Evolutionary conservation across 2,113 vertebrate species (phyloP).

Genomic region (Oenanthe melanoleuca): DNA sequence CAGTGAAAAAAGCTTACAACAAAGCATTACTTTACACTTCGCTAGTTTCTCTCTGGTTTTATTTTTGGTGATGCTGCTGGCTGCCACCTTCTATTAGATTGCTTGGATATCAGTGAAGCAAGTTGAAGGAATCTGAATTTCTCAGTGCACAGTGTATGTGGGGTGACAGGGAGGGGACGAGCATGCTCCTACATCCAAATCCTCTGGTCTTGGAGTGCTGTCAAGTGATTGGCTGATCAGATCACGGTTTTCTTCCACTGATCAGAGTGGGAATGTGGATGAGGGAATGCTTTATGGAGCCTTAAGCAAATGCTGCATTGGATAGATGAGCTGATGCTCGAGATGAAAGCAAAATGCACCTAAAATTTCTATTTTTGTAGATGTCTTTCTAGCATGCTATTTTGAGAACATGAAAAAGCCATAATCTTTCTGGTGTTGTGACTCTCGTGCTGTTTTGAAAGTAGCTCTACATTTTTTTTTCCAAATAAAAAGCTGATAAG

Average conservation of each 20-base stretch:
- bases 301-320: not conserved
- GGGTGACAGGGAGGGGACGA: not conserved
- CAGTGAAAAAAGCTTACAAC: not conserved
- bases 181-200: not conserved
- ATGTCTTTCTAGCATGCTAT: not conserved
- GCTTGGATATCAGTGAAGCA: not conserved
- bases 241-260: not conserved
- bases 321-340: not conserved
- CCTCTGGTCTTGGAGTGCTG: not conserved
- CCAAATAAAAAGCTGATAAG: not conserved
- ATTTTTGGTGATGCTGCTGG: slow-evolving; percentile 8
- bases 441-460: slow-evolving; percentile 23
- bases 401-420: slow-evolving; percentile 34
- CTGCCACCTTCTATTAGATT: not conserved
- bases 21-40: not conserved
- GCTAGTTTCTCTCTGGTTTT: not conserved
- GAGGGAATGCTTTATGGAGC: not conserved
- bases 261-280: not conserved
- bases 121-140: not conserved
- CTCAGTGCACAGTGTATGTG: rapidly evolving
- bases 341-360: slow-evolving; percentile 40
- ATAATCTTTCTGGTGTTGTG: not conserved
- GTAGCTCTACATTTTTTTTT: not conserved
- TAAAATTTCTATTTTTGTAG: slow-evolving; percentile 37
- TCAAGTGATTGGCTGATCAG: not conserved